phyloP scores from a whole-genome alignment of 2,797 vertebrate genomes.

The Ctenopoma kingsleyae region DNA sequence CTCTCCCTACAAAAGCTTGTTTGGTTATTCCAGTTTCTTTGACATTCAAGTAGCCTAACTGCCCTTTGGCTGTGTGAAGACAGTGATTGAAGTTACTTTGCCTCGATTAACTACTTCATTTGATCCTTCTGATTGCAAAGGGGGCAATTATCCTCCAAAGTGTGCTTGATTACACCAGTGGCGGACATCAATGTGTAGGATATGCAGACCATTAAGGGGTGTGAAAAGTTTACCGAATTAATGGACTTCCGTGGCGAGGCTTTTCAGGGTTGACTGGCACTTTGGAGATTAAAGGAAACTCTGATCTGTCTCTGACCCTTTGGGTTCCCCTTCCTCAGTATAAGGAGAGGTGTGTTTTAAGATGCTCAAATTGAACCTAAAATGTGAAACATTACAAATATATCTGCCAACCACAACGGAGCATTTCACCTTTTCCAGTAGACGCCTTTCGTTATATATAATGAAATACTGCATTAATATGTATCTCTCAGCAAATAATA shows the following conservation, averaged over 20 bases:
- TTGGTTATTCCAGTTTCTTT: slow-evolving; percentile 63
- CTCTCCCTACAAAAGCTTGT: slow-evolving; percentile 16
- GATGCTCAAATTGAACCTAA: neutral
- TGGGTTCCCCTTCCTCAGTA: slow-evolving; percentile 28
- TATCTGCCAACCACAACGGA: neutral
- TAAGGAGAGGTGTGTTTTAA: no score
- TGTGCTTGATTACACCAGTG: slow-evolving; percentile 80
- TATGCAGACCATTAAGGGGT: slow-evolving; percentile 80
- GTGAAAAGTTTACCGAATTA: slow-evolving; percentile 86
- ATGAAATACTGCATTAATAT: no score
- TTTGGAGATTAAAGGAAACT: slow-evolving; percentile 81
- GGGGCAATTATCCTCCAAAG: slow-evolving; percentile 81
- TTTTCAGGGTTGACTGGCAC: slow-evolving; percentile 83
- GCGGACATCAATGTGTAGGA: slow-evolving; percentile 82
- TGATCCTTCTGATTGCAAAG: slow-evolving; percentile 81
- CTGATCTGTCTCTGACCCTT: slow-evolving; percentile 66
- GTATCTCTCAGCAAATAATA: no score
- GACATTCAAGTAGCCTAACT: slow-evolving; percentile 69
- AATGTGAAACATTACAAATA: neutral
- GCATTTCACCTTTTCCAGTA: neutral
- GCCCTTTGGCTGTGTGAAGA: slow-evolving; percentile 66
- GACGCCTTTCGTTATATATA: neutral
- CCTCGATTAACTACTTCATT: slow-evolving; percentile 83
- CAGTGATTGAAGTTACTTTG: slow-evolving; percentile 78
- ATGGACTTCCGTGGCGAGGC: slow-evolving; percentile 82